Conservation (phyloP, 2,888 invertebrate genomes). For the Cheilosia grossa region DNA sequence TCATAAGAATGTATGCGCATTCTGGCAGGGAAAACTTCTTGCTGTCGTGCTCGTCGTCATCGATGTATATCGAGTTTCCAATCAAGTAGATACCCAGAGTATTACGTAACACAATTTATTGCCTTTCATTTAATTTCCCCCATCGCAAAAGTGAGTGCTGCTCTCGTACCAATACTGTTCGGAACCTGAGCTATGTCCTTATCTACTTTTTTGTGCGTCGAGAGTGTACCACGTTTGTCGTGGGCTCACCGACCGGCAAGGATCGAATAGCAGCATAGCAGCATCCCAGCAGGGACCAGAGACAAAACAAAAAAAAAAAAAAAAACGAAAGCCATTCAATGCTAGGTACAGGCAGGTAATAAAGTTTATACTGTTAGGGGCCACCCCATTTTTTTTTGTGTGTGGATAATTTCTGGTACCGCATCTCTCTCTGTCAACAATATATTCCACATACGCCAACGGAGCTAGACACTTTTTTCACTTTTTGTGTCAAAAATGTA, state of each 20-base stretch:
- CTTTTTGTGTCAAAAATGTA: slow-evolving; percentile 23
- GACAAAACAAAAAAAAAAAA: background rate
- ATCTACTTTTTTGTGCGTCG: slow-evolving; percentile 20
- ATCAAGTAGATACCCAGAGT: slow-evolving; percentile 69
- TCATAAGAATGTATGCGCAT: slow-evolving; percentile 37
- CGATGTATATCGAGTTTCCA: slow-evolving; percentile 63
- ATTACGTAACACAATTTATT: slow-evolving; percentile 73
- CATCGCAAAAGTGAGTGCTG: slow-evolving; percentile 27
- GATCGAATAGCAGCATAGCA: slow-evolving; percentile 65
- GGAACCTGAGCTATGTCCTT: slow-evolving; percentile 43
- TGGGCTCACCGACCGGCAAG: slow-evolving; percentile 49
- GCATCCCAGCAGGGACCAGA: slow-evolving; percentile 33
- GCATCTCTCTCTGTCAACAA: background rate
- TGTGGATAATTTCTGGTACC: slow-evolving; percentile 31
- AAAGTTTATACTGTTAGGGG: slow-evolving; percentile 54
- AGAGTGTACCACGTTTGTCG: slow-evolving; percentile 13
- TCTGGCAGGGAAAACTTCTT: slow-evolving; percentile 39
- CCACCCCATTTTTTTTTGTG: slow-evolving; percentile 3
- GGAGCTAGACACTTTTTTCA: background rate
- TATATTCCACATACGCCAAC: slow-evolving; percentile 47
- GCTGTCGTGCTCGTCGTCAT: slow-evolving; percentile 41
- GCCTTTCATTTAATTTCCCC: slow-evolving; percentile 69
- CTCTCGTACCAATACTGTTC: slow-evolving; percentile 17
- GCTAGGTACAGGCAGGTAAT: slow-evolving; percentile 50
- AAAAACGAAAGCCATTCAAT: slow-evolving; percentile 13